phyloP scores from a whole-genome alignment of 2,113 vertebrate genomes.

The Seriola dumerili region DNA sequence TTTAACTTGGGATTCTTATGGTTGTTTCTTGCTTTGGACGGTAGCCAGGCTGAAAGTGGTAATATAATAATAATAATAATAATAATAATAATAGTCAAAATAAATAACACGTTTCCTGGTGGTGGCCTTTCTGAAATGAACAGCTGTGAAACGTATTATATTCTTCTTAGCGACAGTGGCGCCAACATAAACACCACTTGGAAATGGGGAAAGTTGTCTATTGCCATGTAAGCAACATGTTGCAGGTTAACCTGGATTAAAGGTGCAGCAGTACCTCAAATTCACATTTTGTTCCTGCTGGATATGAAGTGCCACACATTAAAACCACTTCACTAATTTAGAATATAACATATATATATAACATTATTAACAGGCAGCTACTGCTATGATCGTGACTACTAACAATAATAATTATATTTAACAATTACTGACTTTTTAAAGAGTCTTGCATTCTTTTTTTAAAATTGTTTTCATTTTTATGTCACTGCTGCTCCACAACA shows the following conservation, averaged over 20 bases:
- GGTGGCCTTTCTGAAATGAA: too few relatives aligned
- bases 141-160: too few relatives aligned
- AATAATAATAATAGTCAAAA: too few relatives aligned
- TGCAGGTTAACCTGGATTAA: neutral
- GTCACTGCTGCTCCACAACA: constrained; percentile 9
- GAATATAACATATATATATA: neutral
- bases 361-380: neutral
- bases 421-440: neutral
- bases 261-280: neutral
- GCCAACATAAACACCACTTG: too few relatives aligned
- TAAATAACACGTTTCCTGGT: too few relatives aligned
- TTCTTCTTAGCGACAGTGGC: too few relatives aligned
- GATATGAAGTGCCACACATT: neutral
- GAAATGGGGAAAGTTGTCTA: too few relatives aligned
- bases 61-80: too few relatives aligned
- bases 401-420: neutral
- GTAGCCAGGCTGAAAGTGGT: too few relatives aligned
- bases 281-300: neutral
- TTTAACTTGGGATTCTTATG: too few relatives aligned
- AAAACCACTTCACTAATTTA: neutral
- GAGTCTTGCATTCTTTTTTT: neutral
- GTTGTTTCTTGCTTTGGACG: too few relatives aligned
- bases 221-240: neutral
- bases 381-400: neutral
- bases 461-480: neutral